Evolutionary conservation across 2,888 invertebrate species (phyloP).

Genomic region (Eilema griseolum): DNA sequence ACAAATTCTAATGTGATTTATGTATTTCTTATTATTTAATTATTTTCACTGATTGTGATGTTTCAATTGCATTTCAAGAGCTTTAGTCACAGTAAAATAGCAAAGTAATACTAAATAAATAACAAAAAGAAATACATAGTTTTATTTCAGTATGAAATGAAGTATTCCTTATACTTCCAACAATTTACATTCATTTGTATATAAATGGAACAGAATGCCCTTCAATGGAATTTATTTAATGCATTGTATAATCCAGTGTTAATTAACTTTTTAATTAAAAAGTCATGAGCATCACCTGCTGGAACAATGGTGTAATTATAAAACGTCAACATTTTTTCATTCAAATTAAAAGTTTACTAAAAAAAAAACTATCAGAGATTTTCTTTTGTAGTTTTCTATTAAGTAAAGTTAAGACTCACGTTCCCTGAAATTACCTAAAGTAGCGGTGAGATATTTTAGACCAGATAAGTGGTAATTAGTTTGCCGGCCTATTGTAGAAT

Average conservation of each 20-base stretch:
- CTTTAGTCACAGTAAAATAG: too few species aligned
- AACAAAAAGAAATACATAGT: too few species aligned
- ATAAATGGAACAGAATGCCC: not conserved
- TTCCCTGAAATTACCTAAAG: too few species aligned
- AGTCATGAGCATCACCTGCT: not conserved
- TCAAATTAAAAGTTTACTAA: not conserved
- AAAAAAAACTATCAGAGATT: not conserved
- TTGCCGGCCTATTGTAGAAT: too few species aligned
- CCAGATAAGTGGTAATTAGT: too few species aligned
- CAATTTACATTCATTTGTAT: not conserved
- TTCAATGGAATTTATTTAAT: not conserved
- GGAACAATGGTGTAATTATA: not conserved
- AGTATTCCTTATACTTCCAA: not conserved
- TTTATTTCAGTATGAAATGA: not conserved
- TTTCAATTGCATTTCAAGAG: too few species aligned
- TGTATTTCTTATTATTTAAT: too few species aligned
- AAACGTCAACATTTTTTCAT: not conserved
- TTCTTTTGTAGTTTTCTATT: not conserved
- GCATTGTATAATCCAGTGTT: not conserved
- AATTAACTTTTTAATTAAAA: not conserved
- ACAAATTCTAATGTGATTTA: too few species aligned
- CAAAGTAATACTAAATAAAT: too few species aligned
- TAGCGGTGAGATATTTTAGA: too few species aligned
- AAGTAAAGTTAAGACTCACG: too few species aligned
- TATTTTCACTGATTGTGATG: too few species aligned